These are phyloP conservation scores for Passer domesticus DNA, from an alignment of 2,113 vertebrate genomes.

Conservation along the genomic window DNA sequence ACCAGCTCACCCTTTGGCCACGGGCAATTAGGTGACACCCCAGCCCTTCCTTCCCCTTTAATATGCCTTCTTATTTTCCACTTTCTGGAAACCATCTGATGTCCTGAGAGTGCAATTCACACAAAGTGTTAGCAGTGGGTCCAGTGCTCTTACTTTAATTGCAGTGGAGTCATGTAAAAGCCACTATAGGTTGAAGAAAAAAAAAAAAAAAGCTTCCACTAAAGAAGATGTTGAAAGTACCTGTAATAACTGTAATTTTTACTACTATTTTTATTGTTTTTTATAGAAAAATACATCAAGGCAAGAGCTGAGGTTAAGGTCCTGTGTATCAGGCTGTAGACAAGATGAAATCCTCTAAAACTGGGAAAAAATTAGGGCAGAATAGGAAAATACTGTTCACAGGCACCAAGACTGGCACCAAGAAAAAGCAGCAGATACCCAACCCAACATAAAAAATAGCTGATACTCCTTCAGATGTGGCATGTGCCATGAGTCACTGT, in stretches of 20 bases:
- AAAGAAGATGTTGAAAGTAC: not conserved
- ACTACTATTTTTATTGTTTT: not conserved
- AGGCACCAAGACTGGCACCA: not conserved
- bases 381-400: not conserved
- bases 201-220: not conserved
- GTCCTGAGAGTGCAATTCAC: not conserved
- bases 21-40: fast-evolving
- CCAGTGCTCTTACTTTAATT: not conserved
- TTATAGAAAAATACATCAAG: not conserved
- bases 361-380: not conserved
- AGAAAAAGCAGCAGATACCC: not conserved
- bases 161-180: not conserved
- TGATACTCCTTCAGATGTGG: not conserved
- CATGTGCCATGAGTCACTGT: not conserved
- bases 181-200: not conserved
- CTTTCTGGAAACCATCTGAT: not conserved
- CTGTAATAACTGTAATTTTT: not conserved
- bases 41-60: not conserved
- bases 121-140: not conserved
- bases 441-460: not conserved
- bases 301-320: not conserved
- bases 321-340: not conserved
- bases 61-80: not conserved
- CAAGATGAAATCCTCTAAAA: not conserved
- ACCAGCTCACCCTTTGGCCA: not conserved